Evolutionary conservation across 2,113 vertebrate genomes (phyloP), one percentile per base, ranked within the genome.

Genomic region (Platysteira castanea): DNA sequence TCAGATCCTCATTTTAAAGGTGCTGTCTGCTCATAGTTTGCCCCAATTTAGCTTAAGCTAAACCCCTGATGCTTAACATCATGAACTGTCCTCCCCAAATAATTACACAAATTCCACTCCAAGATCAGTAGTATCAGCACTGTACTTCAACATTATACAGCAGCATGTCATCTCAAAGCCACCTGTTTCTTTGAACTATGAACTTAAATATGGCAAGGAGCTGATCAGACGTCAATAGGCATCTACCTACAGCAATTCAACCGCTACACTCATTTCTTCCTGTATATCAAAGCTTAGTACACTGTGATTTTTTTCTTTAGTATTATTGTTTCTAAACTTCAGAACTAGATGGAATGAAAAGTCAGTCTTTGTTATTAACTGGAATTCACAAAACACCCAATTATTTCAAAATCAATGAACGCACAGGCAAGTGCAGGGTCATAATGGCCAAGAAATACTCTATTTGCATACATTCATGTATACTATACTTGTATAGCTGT

Each of bases 361-460:
- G 30, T 26, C 50, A 73, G 26, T 21, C 30, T 90, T 63, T 52
- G 14, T 54, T 79, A 37, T 21, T 65, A 88, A 59, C 18, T 2
- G 9, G 13, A 33, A 41, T 24, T 46, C 31, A 65, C 5, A 76
- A 68, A 61, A 57, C 17, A 76, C 23, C 9, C 9, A 30, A 3
- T 74, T 87, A 63, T 46, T 92, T 68, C 44, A 56, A 74, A 60
- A 39, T 33, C 37, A 54, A 4, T 27, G 12, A 87, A 52, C 0
- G 26, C 22, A 30, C 0, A 0, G 56, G 19, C 33, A 89, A 84
- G 5, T 1, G 2, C 21, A 13, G 19, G 59, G 20, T 28, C 41
- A 69, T 20, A 24, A 91, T 18, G 19, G 57, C 35, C 75, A 44
- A 87, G 35, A 35, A 53, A 73, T 9, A 35, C 9, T 33, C 30